phyloP scores from a whole-genome alignment of 2,888 invertebrate genomes.

The Phragmatobia fuliginosa region DNA sequence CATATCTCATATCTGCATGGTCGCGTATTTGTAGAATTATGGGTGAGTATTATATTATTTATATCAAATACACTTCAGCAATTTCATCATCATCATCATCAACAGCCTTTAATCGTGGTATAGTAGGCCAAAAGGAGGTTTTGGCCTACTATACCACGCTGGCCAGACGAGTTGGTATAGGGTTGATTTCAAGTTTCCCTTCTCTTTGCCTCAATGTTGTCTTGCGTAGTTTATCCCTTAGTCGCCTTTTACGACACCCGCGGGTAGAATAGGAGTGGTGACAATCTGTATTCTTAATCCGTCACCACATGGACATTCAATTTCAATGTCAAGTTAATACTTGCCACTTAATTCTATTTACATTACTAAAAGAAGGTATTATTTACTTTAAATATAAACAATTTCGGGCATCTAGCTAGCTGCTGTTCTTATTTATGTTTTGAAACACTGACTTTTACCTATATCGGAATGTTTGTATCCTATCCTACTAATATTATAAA shows the following conservation, averaged over 20 bases:
- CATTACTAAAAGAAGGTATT: background rate
- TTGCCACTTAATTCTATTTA: background rate
- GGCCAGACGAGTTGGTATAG: no score
- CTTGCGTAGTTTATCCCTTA: no score
- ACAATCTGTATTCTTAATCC: no score
- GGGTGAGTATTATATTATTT: conserved; percentile 59
- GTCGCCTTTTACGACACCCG: no score
- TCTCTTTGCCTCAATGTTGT: no score
- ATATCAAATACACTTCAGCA: background rate
- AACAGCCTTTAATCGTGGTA: no score
- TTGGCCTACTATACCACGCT: no score
- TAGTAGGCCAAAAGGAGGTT: no score
- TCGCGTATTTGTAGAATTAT: conserved; percentile 99
- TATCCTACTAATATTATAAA: background rate
- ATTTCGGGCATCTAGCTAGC: background rate
- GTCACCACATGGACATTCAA: no score
- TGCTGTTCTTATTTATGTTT: background rate
- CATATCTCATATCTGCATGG: conserved; percentile 99
- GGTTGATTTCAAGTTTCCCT: no score
- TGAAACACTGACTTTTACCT: background rate
- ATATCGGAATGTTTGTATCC: background rate
- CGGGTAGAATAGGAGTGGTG: no score
- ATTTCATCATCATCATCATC: no score
- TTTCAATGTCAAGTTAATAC: background rate
- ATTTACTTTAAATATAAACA: background rate